phyloP scores from a whole-genome alignment of 2,888 invertebrate species.

The Caenorhabditis sp. region DNA sequence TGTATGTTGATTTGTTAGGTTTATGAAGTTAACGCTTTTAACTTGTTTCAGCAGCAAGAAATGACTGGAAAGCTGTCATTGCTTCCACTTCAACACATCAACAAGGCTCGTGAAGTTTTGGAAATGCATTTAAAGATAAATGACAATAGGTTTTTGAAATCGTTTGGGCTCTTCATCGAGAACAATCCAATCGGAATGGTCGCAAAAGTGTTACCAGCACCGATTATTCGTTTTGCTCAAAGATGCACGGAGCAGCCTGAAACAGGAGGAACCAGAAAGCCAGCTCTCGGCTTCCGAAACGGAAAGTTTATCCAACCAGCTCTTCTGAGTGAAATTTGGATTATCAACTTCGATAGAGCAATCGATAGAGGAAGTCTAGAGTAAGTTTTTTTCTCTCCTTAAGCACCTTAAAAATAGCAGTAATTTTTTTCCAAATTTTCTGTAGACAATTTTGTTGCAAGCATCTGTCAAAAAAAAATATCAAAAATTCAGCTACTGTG shows the following conservation, averaged over 20 bases:
- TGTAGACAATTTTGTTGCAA: no score
- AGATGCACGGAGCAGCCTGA: not conserved
- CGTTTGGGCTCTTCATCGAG: slow-evolving; percentile 15
- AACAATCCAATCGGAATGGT: slow-evolving; percentile 3
- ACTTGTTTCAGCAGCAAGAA: slow-evolving; percentile 9
- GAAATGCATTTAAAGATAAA: slow-evolving; percentile 5
- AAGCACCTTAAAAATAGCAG: no score
- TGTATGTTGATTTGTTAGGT: not conserved
- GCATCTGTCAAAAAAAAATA: no score
- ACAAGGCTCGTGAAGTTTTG: slow-evolving; percentile 1
- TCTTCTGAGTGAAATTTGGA: not conserved
- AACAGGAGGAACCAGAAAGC: not conserved
- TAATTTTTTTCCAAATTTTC: no score
- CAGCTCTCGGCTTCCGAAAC: not conserved
- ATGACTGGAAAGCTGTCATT: slow-evolving; percentile 23
- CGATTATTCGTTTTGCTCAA: slow-evolving; percentile 16
- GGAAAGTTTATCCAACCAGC: slow-evolving; percentile 9
- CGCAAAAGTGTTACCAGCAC: slow-evolving; percentile 14
- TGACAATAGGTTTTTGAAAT: slow-evolving; percentile 19
- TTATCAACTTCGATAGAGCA: slow-evolving; percentile 12
- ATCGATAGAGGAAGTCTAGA: slow-evolving; percentile 4
- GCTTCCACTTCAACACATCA: slow-evolving; percentile 19
- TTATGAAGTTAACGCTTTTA: no score
- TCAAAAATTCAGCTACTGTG: no score
- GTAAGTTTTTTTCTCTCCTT: slow-evolving; percentile 5